Evolutionary conservation across 2,888 invertebrate genomes (phyloP), one percentile per base, ranked within the genome.

Genomic region (Acrobasis consociella): DNA sequence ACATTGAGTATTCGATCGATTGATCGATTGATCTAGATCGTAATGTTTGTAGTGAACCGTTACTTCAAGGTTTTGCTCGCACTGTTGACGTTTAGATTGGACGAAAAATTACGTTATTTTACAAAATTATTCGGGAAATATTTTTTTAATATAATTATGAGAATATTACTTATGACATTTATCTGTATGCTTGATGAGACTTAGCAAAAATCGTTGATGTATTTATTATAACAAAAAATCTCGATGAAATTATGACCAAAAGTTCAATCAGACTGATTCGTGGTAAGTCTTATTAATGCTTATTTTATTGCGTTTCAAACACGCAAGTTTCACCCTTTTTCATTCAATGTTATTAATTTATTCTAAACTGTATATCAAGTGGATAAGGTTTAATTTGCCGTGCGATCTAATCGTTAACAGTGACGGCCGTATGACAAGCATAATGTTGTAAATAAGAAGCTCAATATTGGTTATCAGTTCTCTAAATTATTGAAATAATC

Each of bases 391-490:
- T n/a, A 46, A 11, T 42, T 42, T 42, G 7, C 10, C 10, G 42
- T 17, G 56, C 42, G 56, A 56, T 56, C 42, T 8, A 49, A 17
- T 13, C 15, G 49, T 37, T 10, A 15, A 15, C 58, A 59, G 58
- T 22, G 15, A 11, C 49, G 37, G 37, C 58, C 5, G 49, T 49
- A 37, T 17, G 31, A 50, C 59, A 50, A 56, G 55, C 53, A 62
- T 55, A 62, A 49, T 55, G 46, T 49, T 62, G 42, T 42, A 62
- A 37, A 55, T 31, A 61, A 53, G 52, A 39, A 46, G 52, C 56
- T 56, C 56, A 56, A 56, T 56, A 56, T 55, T 55, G 55, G 55
- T 39, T 55, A 55, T 55, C 42, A 10, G 17, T 56, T 42, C 56
- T 42, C 56, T 56, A 56, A 56, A 56, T 56, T 56, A 56, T 59